phyloP scores from a whole-genome alignment of 2,888 invertebrate species.

The Zhengitettix transpicula region DNA sequence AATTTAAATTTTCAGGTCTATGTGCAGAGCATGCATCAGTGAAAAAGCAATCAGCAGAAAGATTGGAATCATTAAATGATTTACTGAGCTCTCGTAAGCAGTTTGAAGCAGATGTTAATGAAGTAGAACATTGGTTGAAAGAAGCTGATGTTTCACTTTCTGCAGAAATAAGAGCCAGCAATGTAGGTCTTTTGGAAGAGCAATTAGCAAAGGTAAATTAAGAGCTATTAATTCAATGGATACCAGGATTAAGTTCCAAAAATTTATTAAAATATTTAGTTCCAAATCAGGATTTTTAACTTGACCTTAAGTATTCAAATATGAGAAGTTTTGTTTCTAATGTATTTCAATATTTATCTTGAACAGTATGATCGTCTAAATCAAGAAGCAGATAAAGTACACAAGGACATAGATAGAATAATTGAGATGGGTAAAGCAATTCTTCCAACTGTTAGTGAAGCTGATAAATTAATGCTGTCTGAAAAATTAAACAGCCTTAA shows the following conservation, averaged over 20 bases:
- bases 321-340: too few species aligned
- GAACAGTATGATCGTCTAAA: slow-evolving; percentile 52
- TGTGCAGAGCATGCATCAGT: slow-evolving; percentile 54
- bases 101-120: slow-evolving; percentile 66
- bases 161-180: slow-evolving; percentile 62
- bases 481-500: slow-evolving; percentile 63
- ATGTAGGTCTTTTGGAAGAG: slow-evolving; percentile 68
- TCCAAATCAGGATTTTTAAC: too few species aligned
- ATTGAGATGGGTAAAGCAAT: slow-evolving; percentile 66
- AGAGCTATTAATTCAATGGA: background rate
- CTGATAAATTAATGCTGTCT: slow-evolving; percentile 67
- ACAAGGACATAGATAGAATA: slow-evolving; percentile 54
- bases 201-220: slow-evolving; percentile 51
- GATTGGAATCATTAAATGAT: slow-evolving; percentile 51
- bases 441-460: slow-evolving; percentile 62
- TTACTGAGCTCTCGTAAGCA: slow-evolving; percentile 59
- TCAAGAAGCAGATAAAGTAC: slow-evolving; percentile 53
- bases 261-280: too few species aligned
- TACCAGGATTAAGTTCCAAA: too few species aligned
- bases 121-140: slow-evolving; percentile 74
- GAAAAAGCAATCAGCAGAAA: slow-evolving; percentile 54
- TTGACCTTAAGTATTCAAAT: too few species aligned
- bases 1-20: slow-evolving; percentile 36
- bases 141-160: slow-evolving; percentile 78
- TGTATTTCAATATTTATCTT: too few species aligned